These are phyloP conservation scores for Heliothis virescens DNA, from an alignment of 1,140 invertebrate genomes.

Conservation along the genomic window DNA sequence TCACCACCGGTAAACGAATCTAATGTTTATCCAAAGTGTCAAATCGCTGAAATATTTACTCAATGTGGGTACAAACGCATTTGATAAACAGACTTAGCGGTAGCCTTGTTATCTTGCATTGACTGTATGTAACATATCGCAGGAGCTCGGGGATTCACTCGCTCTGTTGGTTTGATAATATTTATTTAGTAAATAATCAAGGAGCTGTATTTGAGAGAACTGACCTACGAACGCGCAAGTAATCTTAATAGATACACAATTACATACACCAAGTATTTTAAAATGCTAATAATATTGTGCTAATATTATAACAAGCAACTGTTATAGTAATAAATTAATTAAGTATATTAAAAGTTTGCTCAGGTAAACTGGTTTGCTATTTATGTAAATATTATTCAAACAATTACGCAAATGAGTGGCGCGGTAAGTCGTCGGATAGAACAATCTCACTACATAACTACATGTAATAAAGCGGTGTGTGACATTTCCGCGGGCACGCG, in stretches of 20 bases:
- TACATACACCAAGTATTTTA: no score
- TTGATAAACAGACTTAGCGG: not conserved
- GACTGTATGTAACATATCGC: slow-evolving; percentile 14
- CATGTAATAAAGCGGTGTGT: not conserved
- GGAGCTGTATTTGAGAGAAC: no score
- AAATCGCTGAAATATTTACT: not conserved
- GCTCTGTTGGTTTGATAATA: not conserved
- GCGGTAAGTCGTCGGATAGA: not conserved
- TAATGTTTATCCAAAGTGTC: no score
- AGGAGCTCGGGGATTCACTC: slow-evolving; percentile 1
- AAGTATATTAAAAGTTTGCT: no score
- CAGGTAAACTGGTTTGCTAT: not conserved
- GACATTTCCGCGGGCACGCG: not conserved
- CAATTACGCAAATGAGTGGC: not conserved
- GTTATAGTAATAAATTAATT: no score
- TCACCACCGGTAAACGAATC: no score
- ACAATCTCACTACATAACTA: not conserved
- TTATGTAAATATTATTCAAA: not conserved
- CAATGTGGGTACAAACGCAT: not conserved
- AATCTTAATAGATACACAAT: no score
- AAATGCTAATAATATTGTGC: no score
- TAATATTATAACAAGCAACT: no score
- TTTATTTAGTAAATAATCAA: not conserved
- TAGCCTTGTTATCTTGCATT: not conserved
- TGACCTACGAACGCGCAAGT: no score